Conservation (phyloP, 2,113 vertebrate species). For the Vimba vimba region DNA sequence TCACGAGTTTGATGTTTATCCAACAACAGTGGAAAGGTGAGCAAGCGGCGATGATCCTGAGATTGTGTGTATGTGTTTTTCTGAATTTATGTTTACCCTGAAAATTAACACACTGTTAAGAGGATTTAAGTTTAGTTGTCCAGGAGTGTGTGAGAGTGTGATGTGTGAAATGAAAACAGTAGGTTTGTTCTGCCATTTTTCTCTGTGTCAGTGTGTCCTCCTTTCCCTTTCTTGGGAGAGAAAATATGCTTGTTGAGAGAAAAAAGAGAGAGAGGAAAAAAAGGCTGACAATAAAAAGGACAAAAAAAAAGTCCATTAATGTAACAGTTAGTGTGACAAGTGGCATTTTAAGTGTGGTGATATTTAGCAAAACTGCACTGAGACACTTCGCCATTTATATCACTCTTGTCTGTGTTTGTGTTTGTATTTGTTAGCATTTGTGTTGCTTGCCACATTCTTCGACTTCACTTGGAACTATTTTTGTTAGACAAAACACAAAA, state of each 20-base stretch:
- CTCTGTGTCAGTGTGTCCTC: background rate
- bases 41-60: background rate
- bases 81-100: background rate
- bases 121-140: background rate
- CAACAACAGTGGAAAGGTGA: slow-evolving; percentile 6
- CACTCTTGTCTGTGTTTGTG: background rate
- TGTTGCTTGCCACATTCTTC: background rate
- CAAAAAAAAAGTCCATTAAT: background rate
- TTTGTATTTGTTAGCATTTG: background rate
- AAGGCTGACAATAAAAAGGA: background rate
- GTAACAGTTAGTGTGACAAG: background rate
- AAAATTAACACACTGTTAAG: background rate
- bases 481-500: background rate
- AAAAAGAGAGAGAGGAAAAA: background rate
- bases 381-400: background rate
- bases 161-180: background rate
- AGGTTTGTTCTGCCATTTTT: background rate
- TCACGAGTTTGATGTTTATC: slow-evolving; percentile 17
- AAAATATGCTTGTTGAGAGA: background rate
- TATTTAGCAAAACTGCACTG: background rate
- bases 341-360: background rate
- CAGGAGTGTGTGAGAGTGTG: background rate
- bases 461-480: too few relatives aligned
- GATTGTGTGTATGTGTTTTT: background rate
- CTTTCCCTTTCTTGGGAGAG: background rate